Evolutionary conservation across 37 sponge, comb jelly and placozoan genomes (phyloP), one percentile per base, ranked within the genome.

Genomic region (Lycopodina hypogea): DNA sequence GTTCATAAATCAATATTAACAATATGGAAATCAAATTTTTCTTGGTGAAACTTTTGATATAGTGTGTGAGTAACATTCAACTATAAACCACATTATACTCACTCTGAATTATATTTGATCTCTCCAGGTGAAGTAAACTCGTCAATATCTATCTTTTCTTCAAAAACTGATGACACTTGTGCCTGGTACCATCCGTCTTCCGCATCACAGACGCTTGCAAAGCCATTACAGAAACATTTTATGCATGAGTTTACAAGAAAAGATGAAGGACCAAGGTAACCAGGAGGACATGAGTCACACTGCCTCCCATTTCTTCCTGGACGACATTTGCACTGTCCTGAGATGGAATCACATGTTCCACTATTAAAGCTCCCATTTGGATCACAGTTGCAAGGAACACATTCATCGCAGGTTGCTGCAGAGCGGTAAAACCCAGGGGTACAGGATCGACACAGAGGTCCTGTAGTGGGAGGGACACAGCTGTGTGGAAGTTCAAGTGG

Each of bases 181-280:
- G 78, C 79, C 69, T 61, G 72, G 74, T 71, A 86, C 94, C 94
- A 94, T 24, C 90, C 90, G 0, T n/a, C 57, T 24, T 59, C 85
- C 1, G 78, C 42, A 18, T 39, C 30, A 74, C 94, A 94, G 17
- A 15, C 58, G 23, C 36, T 7, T 42, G 85, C 68, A 76, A 81
- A 94, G 2, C 90, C 90, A 58, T 90, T 90, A 80, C 94, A 94
- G 79, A 87, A 90, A 71, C 94, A 94, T 36, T 69, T 66, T 9
- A 77, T 50, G 40, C 94, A 94, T 26, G 45, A 8, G 7, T 2
- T 51, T 22, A 45, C 56, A 29, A 38, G 29, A 21, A 23, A 26
- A n/a, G 33, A 14, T 2, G 38, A 36, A 0, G 84, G 84, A 19
- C 93, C 93, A 1, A 84, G 33, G 2, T 52, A 35, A n/a, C 82